A percentile compares a stretch with the other conserved stretches of the same genome.
These are phyloP conservation scores for Pilophorus perplexus DNA, from an alignment of 2,888 invertebrate species.

Conservation along the genomic window DNA sequence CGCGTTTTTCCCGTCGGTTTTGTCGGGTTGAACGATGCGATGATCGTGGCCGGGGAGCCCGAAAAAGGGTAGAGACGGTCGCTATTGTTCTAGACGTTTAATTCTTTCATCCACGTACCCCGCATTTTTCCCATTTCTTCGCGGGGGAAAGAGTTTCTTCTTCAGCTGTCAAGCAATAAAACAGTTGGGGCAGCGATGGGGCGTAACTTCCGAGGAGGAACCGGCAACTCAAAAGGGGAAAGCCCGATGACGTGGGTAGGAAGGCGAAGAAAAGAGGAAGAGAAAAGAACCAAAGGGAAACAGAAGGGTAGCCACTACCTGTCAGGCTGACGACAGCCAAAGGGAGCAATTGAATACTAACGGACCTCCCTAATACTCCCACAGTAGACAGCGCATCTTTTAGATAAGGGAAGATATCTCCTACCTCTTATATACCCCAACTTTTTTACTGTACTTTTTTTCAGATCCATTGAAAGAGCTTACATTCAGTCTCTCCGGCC, in stretches of 20 bases:
- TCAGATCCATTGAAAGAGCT: neutral
- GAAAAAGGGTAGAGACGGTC: neutral
- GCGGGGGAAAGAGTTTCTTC: neutral
- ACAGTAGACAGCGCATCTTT: neutral
- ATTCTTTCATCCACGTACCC: neutral
- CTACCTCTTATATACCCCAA: neutral
- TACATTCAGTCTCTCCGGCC: neutral
- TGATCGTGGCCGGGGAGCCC: neutral
- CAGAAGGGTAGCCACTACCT: conserved; percentile 13
- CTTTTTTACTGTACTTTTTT: neutral
- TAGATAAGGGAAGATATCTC: neutral
- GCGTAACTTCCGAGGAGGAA: neutral
- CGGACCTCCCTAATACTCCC: neutral
- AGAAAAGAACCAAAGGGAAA: neutral
- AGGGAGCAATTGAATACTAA: conserved; percentile 13
- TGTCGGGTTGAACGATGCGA: too few species aligned
- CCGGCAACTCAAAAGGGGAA: neutral
- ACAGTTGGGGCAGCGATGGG: neutral
- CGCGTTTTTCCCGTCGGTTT: too few species aligned
- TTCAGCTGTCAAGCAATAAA: conserved; percentile 6
- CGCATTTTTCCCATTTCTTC: neutral
- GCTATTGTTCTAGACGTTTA: neutral
- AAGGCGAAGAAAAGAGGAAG: neutral
- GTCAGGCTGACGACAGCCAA: conserved; percentile 18
- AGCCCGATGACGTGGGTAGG: neutral